Conservation (phyloP, 2,797 vertebrate species). For the Phalloptychus januarius region DNA sequence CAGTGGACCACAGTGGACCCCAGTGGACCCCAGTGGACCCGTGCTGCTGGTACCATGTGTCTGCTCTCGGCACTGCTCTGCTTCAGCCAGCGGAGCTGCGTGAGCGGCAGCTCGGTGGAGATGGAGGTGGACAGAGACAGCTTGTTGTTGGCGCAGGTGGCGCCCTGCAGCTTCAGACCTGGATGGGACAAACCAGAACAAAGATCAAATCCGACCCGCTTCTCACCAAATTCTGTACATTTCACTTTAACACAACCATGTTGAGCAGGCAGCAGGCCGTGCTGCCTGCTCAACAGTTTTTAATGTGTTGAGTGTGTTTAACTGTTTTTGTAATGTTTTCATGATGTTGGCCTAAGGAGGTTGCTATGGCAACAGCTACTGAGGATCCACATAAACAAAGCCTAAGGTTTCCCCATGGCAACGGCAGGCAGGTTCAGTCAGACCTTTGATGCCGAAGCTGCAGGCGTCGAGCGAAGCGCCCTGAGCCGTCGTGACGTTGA, state of each 20-base stretch:
- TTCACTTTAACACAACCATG: background rate
- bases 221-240: background rate
- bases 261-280: background rate
- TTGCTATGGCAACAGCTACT: too few species aligned
- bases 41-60: slow-evolving; percentile 83
- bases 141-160: slow-evolving; percentile 94
- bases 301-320: too few species aligned
- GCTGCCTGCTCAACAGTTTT: background rate
- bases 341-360: too few species aligned
- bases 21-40: background rate
- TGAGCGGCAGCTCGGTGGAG: slow-evolving; percentile 93
- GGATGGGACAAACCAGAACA: background rate
- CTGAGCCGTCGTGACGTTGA: slow-evolving; percentile 91
- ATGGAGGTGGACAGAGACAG: slow-evolving; percentile 92
- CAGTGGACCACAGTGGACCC: too few species aligned
- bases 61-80: slow-evolving; percentile 89
- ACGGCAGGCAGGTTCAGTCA: slow-evolving; percentile 9
- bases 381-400: too few species aligned
- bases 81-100: slow-evolving; percentile 95
- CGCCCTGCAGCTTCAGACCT: slow-evolving; percentile 91
- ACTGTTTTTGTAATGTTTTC: too few species aligned
- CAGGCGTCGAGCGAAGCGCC: slow-evolving; percentile 90
- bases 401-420: too few species aligned
- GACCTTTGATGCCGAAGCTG: slow-evolving; percentile 98
- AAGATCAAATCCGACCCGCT: background rate